A percentile compares a stretch with the other conserved stretches of the same genome.
Evolutionary conservation across 1,140 invertebrate species (phyloP).

Genomic region (Hirudo medicinalis): DNA sequence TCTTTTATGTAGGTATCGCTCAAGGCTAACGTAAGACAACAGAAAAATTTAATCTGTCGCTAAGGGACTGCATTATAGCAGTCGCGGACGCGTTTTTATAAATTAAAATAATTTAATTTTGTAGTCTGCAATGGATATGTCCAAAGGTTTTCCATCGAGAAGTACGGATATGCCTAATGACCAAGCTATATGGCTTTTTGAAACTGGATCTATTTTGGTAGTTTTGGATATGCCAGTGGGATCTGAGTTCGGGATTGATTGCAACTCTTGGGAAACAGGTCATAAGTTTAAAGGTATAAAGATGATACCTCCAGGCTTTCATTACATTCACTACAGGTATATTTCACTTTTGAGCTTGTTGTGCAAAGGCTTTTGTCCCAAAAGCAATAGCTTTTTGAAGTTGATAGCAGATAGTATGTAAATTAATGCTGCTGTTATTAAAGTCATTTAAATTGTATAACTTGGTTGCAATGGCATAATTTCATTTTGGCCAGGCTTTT

Average conservation of each 20-base stretch:
- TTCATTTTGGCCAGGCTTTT: background rate
- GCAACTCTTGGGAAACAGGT: constrained; percentile 81
- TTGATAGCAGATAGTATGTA: background rate
- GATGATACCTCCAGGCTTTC: constrained; percentile 94
- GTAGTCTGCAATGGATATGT: too few species aligned
- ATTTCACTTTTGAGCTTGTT: background rate
- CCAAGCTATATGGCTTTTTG: constrained; percentile 56
- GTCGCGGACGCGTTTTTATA: too few species aligned
- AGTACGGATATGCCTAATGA: background rate
- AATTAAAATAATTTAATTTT: too few species aligned
- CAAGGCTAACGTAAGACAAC: too few species aligned
- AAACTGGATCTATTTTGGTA: constrained; percentile 63
- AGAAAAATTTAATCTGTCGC: too few species aligned
- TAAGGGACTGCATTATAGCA: too few species aligned
- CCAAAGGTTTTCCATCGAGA: too few species aligned
- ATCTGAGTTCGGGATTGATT: constrained; percentile 91
- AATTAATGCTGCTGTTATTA: background rate
- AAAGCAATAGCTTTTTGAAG: background rate
- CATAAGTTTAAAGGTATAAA: constrained; percentile 86
- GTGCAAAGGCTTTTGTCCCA: background rate
- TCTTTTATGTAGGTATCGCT: too few species aligned
- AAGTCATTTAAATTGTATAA: background rate
- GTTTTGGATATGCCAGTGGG: constrained; percentile 67
- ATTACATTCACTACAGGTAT: constrained; percentile 80
- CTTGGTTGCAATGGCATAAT: background rate